Conservation (phyloP, 2,888 invertebrate species). For the Lithodes maja region DNA sequence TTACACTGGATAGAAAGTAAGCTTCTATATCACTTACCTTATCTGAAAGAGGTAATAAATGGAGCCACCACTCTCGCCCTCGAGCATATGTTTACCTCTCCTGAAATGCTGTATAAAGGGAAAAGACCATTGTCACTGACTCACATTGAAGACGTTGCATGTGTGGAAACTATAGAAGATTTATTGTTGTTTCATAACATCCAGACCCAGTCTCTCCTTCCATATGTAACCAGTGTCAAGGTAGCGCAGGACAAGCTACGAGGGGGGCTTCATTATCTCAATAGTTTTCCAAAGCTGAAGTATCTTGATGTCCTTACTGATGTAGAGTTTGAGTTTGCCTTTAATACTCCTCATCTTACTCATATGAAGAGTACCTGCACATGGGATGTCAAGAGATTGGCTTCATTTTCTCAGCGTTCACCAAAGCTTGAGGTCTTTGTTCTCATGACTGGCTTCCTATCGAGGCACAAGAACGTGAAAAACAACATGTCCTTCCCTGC, state of each 20-base stretch:
- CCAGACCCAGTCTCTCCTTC: not conserved
- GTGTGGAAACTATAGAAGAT: not conserved
- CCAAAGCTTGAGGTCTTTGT: constrained; percentile 15
- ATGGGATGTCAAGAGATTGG: constrained; percentile 40
- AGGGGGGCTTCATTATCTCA: not conserved
- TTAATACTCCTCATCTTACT: not conserved
- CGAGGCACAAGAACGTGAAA: constrained; percentile 12
- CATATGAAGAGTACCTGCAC: constrained; percentile 31
- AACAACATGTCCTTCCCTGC: constrained; percentile 23
- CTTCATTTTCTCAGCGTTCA: constrained; percentile 14
- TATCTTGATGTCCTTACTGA: not conserved
- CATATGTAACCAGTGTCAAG: constrained; percentile 23
- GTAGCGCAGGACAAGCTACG: not conserved
- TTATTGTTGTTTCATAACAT: not conserved
- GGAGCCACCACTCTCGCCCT: not conserved
- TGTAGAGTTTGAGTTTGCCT: constrained; percentile 26
- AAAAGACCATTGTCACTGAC: constrained; percentile 6
- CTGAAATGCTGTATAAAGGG: not conserved
- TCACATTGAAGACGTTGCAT: constrained; percentile 17
- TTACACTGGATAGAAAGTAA: not conserved
- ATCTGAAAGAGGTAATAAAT: constrained; percentile 15
- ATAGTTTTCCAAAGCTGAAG: constrained; percentile 18
- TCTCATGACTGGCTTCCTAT: constrained; percentile 2
- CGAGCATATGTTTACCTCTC: not conserved
- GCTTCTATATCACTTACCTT: constrained; percentile 14